Evolutionary conservation across 35 echinoderm and acorn worm genomes (phyloP), one percentile per base, ranked within the genome.

Genomic region (Ophioderma brevispina): DNA sequence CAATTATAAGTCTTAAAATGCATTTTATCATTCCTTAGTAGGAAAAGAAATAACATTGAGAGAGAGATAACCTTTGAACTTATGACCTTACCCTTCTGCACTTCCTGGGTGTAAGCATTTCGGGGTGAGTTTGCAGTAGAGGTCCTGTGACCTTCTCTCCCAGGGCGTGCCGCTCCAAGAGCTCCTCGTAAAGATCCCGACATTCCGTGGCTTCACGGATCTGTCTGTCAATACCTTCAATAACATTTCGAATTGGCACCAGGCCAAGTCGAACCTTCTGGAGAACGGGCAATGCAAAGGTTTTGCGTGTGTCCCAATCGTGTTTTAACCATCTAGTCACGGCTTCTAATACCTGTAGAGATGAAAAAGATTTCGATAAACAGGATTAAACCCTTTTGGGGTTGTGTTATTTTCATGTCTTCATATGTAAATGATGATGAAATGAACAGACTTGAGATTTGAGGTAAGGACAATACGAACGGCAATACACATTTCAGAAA

Each of bases 211-310:
- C 82, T n/a, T 56, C 38, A 34, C 32, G 31, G 77, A 92, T 78
- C 18, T 85, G 75, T 43, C 33, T 36, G 46, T 92, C 81, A 4
- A 92, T 85, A 33, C 32, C 32, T 39, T 86, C 82, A 15, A 85
- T 38, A 36, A 92, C 40, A 32, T 92, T 64, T 19, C 84, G 90
- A 36, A 82, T 38, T 0, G 81, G 35, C 15, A 92, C 64, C 0
- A 92, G 75, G n/a, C 90, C 90, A 21, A 92, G 76, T 32, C 90
- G 90, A 13, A 92, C 90, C 35, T 92, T 92, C 75, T 85, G 70
- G 0, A 92, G 40, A 34, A 92, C 59, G 32, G 76, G 37, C 5
- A 59, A 25, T 5, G 90, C 63, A 39, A 85, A 82, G 23, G 42
- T 39, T 76, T 85, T 35, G 40, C 90, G 90, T 0, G 82, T 78